Conservation (phyloP, 2,888 invertebrate genomes). For the Apotomis turbidana region DNA sequence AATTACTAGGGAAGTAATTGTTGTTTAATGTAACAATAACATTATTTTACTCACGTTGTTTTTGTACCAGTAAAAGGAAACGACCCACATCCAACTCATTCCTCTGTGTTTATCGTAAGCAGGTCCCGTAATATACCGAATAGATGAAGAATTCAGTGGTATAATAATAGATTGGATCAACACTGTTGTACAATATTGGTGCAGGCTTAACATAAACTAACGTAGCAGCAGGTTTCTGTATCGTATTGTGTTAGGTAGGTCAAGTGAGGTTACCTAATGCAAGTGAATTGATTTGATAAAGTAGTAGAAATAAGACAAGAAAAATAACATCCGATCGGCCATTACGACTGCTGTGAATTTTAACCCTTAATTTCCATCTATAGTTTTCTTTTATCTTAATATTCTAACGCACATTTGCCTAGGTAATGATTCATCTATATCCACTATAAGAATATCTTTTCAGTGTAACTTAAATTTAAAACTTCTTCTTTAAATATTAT, state of each 20-base stretch:
- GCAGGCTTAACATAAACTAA: neutral
- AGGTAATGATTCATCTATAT: too few relatives aligned
- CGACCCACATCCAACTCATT: neutral
- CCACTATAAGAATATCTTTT: too few relatives aligned
- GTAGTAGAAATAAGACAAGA: too few relatives aligned
- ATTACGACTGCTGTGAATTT: too few relatives aligned
- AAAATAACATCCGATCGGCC: too few relatives aligned
- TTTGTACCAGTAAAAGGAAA: conserved; percentile 5
- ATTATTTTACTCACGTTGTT: neutral
- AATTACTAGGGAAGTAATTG: too few relatives aligned
- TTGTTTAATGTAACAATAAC: neutral
- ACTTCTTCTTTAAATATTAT: too few relatives aligned
- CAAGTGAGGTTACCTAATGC: neutral
- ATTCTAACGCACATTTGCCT: too few relatives aligned
- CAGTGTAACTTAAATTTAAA: too few relatives aligned
- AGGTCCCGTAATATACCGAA: neutral
- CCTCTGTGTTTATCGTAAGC: neutral
- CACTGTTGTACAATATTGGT: neutral
- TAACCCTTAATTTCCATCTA: too few relatives aligned
- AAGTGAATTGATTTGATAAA: too few relatives aligned
- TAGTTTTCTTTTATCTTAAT: too few relatives aligned
- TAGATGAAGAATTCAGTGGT: neutral
- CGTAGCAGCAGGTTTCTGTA: neutral
- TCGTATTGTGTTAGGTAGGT: neutral
- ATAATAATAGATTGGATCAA: neutral